Evolutionary conservation across 2,797 vertebrate species (phyloP).

Genomic region (Fundulus diaphanus): DNA sequence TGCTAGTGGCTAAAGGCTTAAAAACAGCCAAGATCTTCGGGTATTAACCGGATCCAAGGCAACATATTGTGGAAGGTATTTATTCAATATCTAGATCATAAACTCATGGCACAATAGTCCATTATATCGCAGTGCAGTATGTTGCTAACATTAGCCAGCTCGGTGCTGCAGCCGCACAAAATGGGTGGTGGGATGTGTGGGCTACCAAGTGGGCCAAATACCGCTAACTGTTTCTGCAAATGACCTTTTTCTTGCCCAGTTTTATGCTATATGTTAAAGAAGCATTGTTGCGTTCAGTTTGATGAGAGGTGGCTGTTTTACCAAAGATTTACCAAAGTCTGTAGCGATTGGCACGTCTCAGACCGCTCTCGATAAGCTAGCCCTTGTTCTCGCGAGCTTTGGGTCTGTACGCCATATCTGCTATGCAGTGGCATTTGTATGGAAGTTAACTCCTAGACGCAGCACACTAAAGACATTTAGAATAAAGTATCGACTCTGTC

Average conservation of each 20-base stretch:
- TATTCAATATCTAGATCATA: neutral
- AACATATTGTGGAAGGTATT: slow-evolving; percentile 47
- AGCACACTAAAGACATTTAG: neutral
- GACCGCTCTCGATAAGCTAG: neutral
- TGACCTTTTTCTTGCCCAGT: neutral
- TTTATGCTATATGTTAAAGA: neutral
- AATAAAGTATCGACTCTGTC: neutral
- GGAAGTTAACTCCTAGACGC: neutral
- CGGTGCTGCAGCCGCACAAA: neutral
- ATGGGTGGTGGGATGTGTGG: slow-evolving; percentile 1
- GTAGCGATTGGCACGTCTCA: neutral
- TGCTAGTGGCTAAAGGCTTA: neutral
- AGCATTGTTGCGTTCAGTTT: neutral
- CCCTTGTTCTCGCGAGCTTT: neutral
- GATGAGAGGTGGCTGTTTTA: neutral
- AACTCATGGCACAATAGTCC: neutral
- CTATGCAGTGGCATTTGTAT: neutral
- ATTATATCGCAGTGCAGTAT: neutral
- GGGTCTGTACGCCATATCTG: neutral
- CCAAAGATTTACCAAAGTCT: too few relatives aligned
- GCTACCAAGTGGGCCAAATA: neutral
- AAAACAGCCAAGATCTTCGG: neutral
- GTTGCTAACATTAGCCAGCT: slow-evolving; percentile 7
- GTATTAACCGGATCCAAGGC: neutral
- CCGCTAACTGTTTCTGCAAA: neutral